Evolutionary conservation across 2,888 invertebrate species (phyloP), one percentile per base, ranked within the genome.

Genomic region (Tipula lateralis): DNA sequence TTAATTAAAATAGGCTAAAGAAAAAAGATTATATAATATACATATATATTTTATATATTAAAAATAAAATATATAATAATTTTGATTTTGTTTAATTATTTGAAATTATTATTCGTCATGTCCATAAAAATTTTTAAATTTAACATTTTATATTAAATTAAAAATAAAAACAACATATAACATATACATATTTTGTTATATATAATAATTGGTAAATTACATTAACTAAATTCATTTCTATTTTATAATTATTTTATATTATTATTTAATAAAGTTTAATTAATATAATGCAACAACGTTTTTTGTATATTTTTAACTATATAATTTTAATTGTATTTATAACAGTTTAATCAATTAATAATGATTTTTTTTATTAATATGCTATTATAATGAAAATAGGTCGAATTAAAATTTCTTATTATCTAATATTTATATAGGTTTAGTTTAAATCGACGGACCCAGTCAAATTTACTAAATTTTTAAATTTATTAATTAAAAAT

Each of bases 231-330:
- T 66, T 66, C 66, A 66, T 66, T 66, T 66, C 24, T 66, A 50
- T 66, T 66, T 66, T 19, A 66, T 66, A 66, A 66, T 66, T 66
- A 66, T 66, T 66, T 24, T 30, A 30, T 82, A 82, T 82, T 82
- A 82, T 82, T 83, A 19, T 19, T 83, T 83, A 34, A 2, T 34
- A 34, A 83, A 34, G 34, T 12, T 34, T 83, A 83, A 34, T 83
- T 34, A 83, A 34, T 34, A 83, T 83, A 34, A 83, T 83, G 83
- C 83, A 83, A 83, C 83, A 83, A 83, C 83, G 83, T 83, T 83
- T 83, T 82, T 83, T 83, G 34, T 83, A 34, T 82, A 82, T 82
- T 82, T 82, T 82, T 82, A 30, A 16, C 82, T 82, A 82, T 66
- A 66, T 66, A 66, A 66, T 66, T 44, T 44, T 44, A 66, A 66